Evolutionary conservation across 1,140 invertebrate genomes (phyloP), one percentile per base, ranked within the genome.

Genomic region (Zaprionus ghesquierei): DNA sequence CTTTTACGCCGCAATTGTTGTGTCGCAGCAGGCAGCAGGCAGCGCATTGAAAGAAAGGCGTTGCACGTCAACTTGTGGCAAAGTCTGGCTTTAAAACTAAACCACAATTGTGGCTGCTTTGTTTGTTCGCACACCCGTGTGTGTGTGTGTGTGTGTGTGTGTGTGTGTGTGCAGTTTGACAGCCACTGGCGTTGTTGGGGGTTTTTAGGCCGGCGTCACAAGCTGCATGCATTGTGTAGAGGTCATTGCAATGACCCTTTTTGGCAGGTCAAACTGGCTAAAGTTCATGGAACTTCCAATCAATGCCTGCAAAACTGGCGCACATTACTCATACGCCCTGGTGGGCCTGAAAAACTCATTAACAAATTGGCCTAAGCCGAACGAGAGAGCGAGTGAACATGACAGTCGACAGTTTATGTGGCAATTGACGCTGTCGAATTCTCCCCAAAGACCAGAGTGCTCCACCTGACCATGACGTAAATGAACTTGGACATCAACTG

Each of bases 1-100:
- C 79, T 87, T 87, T 87, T 87, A 89, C 85, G 82, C 82, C 82
- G 60, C 82, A 87, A 87, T 87, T 87, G 84, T 77, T 82, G 76
- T 86, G 80, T 41, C n/a, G n/a, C n/a, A n/a, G n/a, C n/a, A n/a
- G n/a, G n/a, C n/a, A n/a, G n/a, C n/a, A n/a, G 46, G 64, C 29
- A 53, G 35, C 71, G 65, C 69, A 86, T 86, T 87, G 78, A 81
- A 81, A 78, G 78, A 81, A 81, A 78, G 61, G 65, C 79, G 68
- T 70, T 64, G 76, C 76, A 79, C 78, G 81, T 82, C 69, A 82
- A 84, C 65, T 74, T 62, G 65, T 50, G 68, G 74, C 79, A 84
- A n/a, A 76, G 64, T 63, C 51, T 82, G 84, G 79, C 84, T 89
- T 89, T 89, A 89, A 86, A 87, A 87, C 79, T 82, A 89, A 77